Conservation (phyloP, 2,113 vertebrate genomes). For the Oryzias melastigma region DNA sequence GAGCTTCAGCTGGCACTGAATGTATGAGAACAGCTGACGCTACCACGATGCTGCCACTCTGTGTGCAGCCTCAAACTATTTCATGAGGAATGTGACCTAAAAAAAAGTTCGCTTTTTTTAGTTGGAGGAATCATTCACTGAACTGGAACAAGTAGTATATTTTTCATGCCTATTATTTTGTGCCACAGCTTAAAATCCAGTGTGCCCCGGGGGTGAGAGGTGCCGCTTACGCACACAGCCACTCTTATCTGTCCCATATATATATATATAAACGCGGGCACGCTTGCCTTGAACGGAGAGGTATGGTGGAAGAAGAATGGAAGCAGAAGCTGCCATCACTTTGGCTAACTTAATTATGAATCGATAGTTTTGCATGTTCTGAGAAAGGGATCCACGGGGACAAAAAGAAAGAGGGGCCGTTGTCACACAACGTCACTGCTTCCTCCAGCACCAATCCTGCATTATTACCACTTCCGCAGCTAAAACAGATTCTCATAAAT, state of each 20-base stretch:
- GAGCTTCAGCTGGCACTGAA: too few relatives aligned
- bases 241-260: slow-evolving; percentile 23
- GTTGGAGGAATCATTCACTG: slow-evolving; percentile 14
- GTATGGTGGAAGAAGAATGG: neutral
- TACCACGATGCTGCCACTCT: too few relatives aligned
- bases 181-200: slow-evolving; percentile 52
- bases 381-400: neutral
- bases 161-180: slow-evolving; percentile 28
- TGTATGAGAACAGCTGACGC: too few relatives aligned
- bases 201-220: slow-evolving; percentile 38
- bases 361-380: slow-evolving; percentile 6
- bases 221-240: slow-evolving; percentile 28
- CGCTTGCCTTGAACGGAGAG: slow-evolving; percentile 8
- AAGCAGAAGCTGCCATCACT: neutral
- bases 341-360: slow-evolving; percentile 21
- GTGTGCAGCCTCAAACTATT: too few relatives aligned
- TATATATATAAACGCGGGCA: neutral
- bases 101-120: neutral
- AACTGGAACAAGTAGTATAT: slow-evolving; percentile 16
- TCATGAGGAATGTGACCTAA: neutral
- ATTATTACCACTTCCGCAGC: slow-evolving; percentile 27
- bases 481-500: slow-evolving; percentile 57
- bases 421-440: slow-evolving; percentile 15
- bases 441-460: slow-evolving; percentile 29
- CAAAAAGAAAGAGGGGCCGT: slow-evolving; percentile 4